A percentile compares a stretch with the other conserved stretches of the same genome.
Evolutionary conservation across 2,888 invertebrate genomes (phyloP).

Genomic region (Lepidonotus clava): DNA sequence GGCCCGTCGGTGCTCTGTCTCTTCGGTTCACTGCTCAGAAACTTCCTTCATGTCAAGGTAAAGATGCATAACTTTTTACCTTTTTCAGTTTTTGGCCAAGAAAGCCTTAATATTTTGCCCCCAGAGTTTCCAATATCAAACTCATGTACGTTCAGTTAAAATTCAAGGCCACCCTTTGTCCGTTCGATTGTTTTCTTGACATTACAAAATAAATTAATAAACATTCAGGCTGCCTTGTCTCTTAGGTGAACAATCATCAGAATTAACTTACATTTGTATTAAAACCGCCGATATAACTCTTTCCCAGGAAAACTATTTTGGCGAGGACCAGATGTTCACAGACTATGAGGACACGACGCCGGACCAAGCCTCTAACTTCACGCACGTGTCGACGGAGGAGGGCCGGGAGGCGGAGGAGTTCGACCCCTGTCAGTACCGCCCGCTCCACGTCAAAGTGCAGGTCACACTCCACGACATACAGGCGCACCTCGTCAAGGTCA

Average conservation of each 20-base stretch:
- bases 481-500: conserved; percentile 92
- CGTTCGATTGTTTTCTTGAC: too few species aligned
- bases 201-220: too few species aligned
- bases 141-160: too few species aligned
- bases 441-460: conserved; percentile 94
- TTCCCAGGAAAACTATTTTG: conserved; percentile 94
- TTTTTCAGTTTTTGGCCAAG: too few species aligned
- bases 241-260: too few species aligned
- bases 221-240: too few species aligned
- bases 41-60: conserved; percentile 92
- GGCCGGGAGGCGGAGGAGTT: conserved; percentile 81
- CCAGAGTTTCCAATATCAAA: too few species aligned
- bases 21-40: conserved; percentile 94
- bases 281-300: not conserved
- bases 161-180: too few species aligned
- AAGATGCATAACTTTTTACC: too few species aligned
- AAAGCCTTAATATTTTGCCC: too few species aligned
- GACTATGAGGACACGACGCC: conserved; percentile 85
- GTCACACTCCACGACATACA: conserved; percentile 97
- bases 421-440: conserved; percentile 93
- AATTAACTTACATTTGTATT: not conserved
- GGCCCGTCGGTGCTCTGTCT: conserved; percentile 95
- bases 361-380: conserved; percentile 62
- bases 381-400: conserved; percentile 61
- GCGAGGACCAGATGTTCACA: conserved; percentile 95